A percentile compares a stretch with the other conserved stretches of the same genome.
Conservation (phyloP, 1,140 invertebrate genomes). For the Achroia grisella region DNA sequence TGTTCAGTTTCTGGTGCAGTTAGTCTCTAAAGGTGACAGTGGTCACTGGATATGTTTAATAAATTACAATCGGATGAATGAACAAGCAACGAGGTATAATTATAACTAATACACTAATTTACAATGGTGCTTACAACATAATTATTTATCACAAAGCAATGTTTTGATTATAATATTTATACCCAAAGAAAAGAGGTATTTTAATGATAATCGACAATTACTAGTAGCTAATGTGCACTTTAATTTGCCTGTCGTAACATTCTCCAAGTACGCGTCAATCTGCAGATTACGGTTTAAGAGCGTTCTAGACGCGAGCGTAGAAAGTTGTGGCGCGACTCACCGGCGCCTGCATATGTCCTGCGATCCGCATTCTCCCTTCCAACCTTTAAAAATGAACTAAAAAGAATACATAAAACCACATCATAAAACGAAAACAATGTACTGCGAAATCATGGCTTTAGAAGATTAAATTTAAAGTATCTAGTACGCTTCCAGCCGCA, state of each 20-base stretch:
- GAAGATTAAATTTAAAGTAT: not conserved
- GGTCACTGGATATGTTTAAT: too few species aligned
- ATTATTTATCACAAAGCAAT: not conserved
- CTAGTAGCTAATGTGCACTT: conserved; percentile 52
- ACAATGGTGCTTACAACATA: conserved; percentile 10
- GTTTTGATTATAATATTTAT: not conserved
- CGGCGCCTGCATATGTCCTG: conserved; percentile 67
- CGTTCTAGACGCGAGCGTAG: conserved; percentile 67
- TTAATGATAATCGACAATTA: conserved; percentile 41
- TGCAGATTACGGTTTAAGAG: conserved; percentile 67
- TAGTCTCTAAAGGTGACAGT: too few species aligned
- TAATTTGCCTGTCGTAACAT: conserved; percentile 64
- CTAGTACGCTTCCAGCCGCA: not conserved
- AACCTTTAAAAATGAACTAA: conserved; percentile 56
- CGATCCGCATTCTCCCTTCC: conserved; percentile 60
- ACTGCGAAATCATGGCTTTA: conserved; percentile 23
- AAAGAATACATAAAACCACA: conserved; percentile 34
- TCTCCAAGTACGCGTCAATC: conserved; percentile 63
- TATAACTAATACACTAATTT: not conserved
- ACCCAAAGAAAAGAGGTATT: conserved; percentile 16
- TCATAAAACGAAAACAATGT: conserved; percentile 38
- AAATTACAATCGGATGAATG: too few species aligned
- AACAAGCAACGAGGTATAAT: too few species aligned
- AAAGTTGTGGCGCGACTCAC: conserved; percentile 68
- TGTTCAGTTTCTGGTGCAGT: too few species aligned